Base-by-base conservation (phyloP, 2,113 vertebrate genomes). In the Melozone crissalis region DNA sequence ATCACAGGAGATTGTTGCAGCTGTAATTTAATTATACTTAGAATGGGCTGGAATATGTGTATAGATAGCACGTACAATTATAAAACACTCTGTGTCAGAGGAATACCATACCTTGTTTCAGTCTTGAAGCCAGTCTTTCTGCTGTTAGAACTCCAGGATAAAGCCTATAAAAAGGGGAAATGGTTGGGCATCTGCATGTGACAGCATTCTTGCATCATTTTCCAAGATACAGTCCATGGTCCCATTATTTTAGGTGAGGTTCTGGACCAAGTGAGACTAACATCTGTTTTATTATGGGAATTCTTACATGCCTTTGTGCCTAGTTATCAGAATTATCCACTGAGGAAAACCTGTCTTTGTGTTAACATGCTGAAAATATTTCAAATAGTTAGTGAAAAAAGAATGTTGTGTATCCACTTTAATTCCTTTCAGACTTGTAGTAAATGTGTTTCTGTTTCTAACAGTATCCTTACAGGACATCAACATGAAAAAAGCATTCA, bases 401-500 rank as follows among this genome's bases (percentile, higher is more conserved):
- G 11, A 10, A 20, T 47, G 49, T 47, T 15, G 28, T 72, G 39
- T 67, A 58, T 63, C 46, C 22, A 15, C 26, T 72, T 75, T 4
- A 4, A 15, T 61, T 72, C 1, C 3, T 75, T 82, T 72, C 31
- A 52, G 51, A 55, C 39, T 8, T 33, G 5, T 77, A 35, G 30
- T 78, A 84, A 94, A 75, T 49, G 10, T 37, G 1, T 83, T 90
- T 94, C 62, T 87, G 39, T 87, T 95, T 93, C 72, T 57, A 83
- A 97, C 78, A 99, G 99, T 99, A 77, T 99, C 99, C 11, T 98
- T 99, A 27, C 99, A 99, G 97, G 99, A 99, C 79, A 99, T 99
- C 97, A 99, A 99, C 98, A 99, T 99, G 99, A 99, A 99, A 87
- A 99, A 99, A 96, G 99, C 99, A 54, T 99, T 99, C 95, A 99